Evolutionary conservation across 2,888 invertebrate genomes (phyloP).

Genomic region (Plagodis dolabraria): DNA sequence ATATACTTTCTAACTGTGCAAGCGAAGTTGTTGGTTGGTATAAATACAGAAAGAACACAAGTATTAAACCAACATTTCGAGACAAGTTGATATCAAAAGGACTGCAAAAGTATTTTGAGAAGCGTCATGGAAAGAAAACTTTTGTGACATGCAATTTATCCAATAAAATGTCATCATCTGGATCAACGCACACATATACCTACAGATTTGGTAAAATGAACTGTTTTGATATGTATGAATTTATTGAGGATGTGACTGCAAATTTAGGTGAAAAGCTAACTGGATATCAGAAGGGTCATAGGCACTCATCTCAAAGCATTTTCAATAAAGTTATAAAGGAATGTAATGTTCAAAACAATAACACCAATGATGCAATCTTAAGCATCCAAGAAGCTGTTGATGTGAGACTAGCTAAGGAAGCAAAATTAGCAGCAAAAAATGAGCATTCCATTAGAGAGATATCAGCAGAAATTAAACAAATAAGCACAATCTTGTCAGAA

Average conservation of each 20-base stretch:
- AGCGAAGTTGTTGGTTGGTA: constrained; percentile 88
- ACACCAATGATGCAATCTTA: constrained; percentile 71
- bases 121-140: constrained; percentile 79
- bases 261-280: constrained; percentile 82
- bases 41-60: constrained; percentile 83
- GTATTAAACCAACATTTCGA: constrained; percentile 84
- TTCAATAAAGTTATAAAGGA: constrained; percentile 75
- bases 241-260: constrained; percentile 80
- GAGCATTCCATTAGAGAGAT: constrained; percentile 72
- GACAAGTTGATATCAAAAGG: constrained; percentile 87
- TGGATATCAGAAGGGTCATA: constrained; percentile 72
- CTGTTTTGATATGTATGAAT: constrained; percentile 81
- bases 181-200: constrained; percentile 86
- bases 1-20: constrained; percentile 79
- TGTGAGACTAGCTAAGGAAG: constrained; percentile 67
- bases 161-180: constrained; percentile 75
- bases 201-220: constrained; percentile 86
- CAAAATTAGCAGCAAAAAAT: constrained; percentile 70
- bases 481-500: constrained; percentile 71
- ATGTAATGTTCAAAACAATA: constrained; percentile 67
- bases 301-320: constrained; percentile 63
- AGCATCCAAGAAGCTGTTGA: constrained; percentile 75
- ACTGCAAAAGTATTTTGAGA: constrained; percentile 83
- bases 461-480: constrained; percentile 77
- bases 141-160: constrained; percentile 87